Percentiles rank a stretch among this genome's conserved stretches.
Evolutionary conservation across 2,888 invertebrate species (phyloP).

Genomic region (Eumerus sabulonum): DNA sequence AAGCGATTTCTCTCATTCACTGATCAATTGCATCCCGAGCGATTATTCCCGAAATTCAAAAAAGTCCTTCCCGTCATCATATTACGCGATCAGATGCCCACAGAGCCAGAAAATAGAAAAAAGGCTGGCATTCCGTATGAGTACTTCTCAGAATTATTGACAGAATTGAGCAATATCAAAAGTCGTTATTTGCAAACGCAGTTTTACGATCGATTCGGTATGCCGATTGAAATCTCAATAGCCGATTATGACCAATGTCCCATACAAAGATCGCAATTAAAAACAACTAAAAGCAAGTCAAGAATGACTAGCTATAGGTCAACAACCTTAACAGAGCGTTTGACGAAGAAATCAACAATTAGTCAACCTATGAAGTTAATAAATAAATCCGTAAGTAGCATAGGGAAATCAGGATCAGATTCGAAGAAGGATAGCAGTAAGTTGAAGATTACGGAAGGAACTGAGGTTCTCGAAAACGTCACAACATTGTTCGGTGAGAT

Average conservation of each 20-base stretch:
- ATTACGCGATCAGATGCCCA: background rate
- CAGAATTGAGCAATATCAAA: conserved; percentile 64
- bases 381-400: no score
- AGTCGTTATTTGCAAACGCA: conserved; percentile 31
- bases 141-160: conserved; percentile 68
- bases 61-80: conserved; percentile 38
- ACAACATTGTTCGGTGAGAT: no score
- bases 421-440: no score
- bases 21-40: conserved; percentile 72
- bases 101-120: no score
- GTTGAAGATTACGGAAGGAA: no score
- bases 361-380: no score
- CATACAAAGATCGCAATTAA: conserved; percentile 29
- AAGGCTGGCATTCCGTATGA: conserved; percentile 28
- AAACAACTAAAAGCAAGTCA: conserved; percentile 18
- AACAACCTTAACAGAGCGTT: no score
- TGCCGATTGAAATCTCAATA: no score
- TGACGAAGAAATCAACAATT: no score
- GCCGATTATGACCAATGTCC: no score
- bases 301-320: background rate
- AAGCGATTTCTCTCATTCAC: conserved; percentile 63
- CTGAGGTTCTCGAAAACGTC: no score
- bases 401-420: no score
- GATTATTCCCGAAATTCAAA: conserved; percentile 72
- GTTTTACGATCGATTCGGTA: conserved; percentile 33